Evolutionary conservation across 1,140 invertebrate species (phyloP), one percentile per base, ranked within the genome.

Genomic region (Drosophila sproati): DNA sequence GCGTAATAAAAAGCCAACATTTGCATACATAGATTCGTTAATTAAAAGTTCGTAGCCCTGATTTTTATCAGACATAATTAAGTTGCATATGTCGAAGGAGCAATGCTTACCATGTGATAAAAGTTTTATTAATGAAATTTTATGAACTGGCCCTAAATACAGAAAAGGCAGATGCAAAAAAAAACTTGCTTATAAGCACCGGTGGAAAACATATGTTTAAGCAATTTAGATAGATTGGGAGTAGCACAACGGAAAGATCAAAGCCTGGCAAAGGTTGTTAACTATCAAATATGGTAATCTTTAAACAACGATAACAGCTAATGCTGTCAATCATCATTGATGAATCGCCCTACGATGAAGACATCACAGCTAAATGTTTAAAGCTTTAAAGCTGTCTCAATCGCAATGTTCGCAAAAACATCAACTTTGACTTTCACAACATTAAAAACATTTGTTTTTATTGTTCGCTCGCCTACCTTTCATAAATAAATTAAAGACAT

Each of bases 21-120:
- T 88, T 80, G 83, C 85, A 88, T 88, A 89, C 74, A 85, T 85
- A 89, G 74, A 85, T 85, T 88, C 68, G 85, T 88, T 88, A 88
- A 89, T 89, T 85, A 77, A 78, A 64, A 62, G 60, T 72, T 72
- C 28, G 28, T 43, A 72, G 66, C 57, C 43, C 72, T 57, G 72
- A 74, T 83, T 80, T 83, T 88, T 75, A 81, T 73, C 66, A 32
- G 41, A 47, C 6, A 82, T 78, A 88, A 83, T 88, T 78, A 83
- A 88, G 82, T 76, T 69, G 70, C 74, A 77, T 69, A 73, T 68
- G 79, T 71, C 82, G 82, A 86, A 88, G 78, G 76, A 70, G 64
- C 62, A 48, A 60, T 61, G 39, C 37, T 78, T 37, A 45, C 51
- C 8, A 43, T 50, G 80, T 83, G 82, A 88, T 88, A 82, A 88